Evolutionary conservation across 2,888 invertebrate genomes (phyloP), one percentile per base, ranked within the genome.

Genomic region (Heliconius ethilla): DNA sequence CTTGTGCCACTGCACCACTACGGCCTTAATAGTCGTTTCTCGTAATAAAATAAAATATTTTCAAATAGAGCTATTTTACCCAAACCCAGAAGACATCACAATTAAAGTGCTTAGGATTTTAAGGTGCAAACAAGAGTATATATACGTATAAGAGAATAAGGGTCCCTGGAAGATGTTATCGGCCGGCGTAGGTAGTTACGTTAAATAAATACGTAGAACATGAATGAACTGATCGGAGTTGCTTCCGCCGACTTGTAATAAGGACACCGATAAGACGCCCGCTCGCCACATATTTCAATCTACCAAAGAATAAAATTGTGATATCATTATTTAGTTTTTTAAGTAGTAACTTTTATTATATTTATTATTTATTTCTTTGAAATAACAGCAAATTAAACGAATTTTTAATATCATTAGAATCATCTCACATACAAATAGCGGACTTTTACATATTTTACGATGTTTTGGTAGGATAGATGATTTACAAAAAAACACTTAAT

Each of bases 221-320:
- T 92, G 93, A 93, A 93, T 92, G 92, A 91, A 89, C 90, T 82
- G 82, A 75, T 82, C 86, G 86, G 87, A 87, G 89, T 87, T 87
- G 88, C 91, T 92, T 93, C 93, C 93, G 93, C 86, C 87, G 89
- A 86, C 88, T 87, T 84, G 89, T 89, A 91, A 90, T 92, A 92
- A 91, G 92, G 91, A 91, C 92, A 89, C 87, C 87, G 91, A 92
- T 92, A 93, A 83, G 82, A 81, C 82, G 82, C 76, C 74, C 78
- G 82, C 80, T 80, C 79, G 79, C 82, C 66, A 76, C 80, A 74
- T 62, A 63, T 66, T 76, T 66, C 62, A 77, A 77, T 74, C 73
- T 73, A 72, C 63, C 63, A n/a, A 11, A 59, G 76, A 76, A 76
- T 73, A 73, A 69, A 75, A 78, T 73, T 67, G 29, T 51, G 33